Base-by-base conservation (phyloP, 2,888 invertebrate genomes). In the Epistrophella euchroma region DNA sequence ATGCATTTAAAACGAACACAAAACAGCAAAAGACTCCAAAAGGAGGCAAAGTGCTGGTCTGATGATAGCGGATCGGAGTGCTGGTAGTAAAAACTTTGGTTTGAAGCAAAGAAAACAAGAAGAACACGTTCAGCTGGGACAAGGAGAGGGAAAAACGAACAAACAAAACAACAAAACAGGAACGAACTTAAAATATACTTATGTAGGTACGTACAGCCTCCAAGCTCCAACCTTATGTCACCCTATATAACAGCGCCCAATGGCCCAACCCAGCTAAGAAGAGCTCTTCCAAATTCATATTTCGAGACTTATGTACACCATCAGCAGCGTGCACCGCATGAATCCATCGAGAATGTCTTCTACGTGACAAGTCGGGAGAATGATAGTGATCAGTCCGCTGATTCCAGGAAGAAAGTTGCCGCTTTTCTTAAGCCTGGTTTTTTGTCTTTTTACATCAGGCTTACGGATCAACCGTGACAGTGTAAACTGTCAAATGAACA, bases 401-500 rank as follows among this genome's bases (percentile, higher is more conserved):
- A 81, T 77, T 86, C 81, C 81, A 68, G 77, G 76, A 81, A 86
- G 73, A 76, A 81, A 77, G 81, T 73, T 77, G 37, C 62, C 60
- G 68, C 68, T 68, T 52, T 47, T 66, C 66, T 66, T 32, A 47
- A 66, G 62, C 32, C 76, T 66, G 43, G 19, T 45, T 45, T 64
- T 40, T 50, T 73, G 52, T 50, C 25, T 50, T 62, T 62, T 9
- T 15, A 22, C 73, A 76, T 81, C 70, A 37, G 60, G 64, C 52
- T 47, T 70, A 56, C 43, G 68, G 77, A 86, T 81, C 85, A 86
- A 45, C 77, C 85, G 81, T 86, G 85, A 77, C 76, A 81, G 77
- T 86, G 81, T 86, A 81, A 86, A 81, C 81, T 81, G 85, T 86
- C 85, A 86, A 70, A 77, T 45, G 77, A 73, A 81, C 85, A 81